Conservation (phyloP, 1,140 invertebrate genomes). For the Bombus affinis region DNA sequence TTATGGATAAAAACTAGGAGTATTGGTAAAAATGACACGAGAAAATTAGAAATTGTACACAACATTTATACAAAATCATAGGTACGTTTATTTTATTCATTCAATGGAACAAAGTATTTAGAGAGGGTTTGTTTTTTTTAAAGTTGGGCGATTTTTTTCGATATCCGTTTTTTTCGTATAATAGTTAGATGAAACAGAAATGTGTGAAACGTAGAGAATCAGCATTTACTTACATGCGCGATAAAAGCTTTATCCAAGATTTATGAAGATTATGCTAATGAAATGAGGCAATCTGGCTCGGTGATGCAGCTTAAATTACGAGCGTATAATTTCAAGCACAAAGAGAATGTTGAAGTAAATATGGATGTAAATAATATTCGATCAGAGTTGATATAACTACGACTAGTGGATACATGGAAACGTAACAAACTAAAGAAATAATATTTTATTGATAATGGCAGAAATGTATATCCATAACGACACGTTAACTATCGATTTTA, state of each 20-base stretch:
- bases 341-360: not conserved
- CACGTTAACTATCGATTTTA: not conserved
- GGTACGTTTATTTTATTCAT: too few relatives aligned
- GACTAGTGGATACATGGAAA: not conserved
- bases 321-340: constrained; percentile 65
- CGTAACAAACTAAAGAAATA: not conserved
- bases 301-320: constrained; percentile 67
- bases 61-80: not conserved
- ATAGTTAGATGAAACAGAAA: not conserved
- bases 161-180: not conserved
- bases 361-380: too few relatives aligned
- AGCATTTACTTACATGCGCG: constrained; percentile 51
- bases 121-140: not conserved
- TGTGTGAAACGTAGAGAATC: not conserved
- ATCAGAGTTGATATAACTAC: not conserved
- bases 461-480: too few relatives aligned
- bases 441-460: too few relatives aligned
- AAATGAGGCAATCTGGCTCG: constrained; percentile 71
- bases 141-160: too few relatives aligned
- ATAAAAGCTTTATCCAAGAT: constrained; percentile 73
- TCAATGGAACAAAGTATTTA: not conserved
- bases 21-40: not conserved
- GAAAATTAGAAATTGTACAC: not conserved
- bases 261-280: constrained; percentile 80
- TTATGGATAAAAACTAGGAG: too few relatives aligned